phyloP scores from a whole-genome alignment of 2,888 invertebrate species.

The Enchytraeus crypticus region DNA sequence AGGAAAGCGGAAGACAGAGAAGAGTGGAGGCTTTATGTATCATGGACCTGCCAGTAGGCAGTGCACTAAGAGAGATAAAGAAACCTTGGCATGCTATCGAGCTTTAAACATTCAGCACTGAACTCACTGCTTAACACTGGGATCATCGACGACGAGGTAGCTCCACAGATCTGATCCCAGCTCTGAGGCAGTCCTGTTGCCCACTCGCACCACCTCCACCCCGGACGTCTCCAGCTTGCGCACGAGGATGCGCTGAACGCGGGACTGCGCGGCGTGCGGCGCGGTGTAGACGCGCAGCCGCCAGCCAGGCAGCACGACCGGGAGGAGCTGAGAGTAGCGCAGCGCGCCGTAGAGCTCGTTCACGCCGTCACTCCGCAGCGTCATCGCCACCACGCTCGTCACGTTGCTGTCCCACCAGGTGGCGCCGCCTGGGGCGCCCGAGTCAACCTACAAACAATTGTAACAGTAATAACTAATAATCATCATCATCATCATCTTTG shows the following conservation, averaged over 20 bases:
- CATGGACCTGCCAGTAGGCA: too few species aligned
- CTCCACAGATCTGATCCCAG: slow-evolving; percentile 24
- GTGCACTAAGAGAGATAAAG: too few species aligned
- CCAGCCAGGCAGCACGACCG: slow-evolving; percentile 24
- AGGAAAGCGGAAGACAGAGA: too few species aligned
- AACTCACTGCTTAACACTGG: slow-evolving; percentile 16
- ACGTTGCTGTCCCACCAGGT: slow-evolving; percentile 10
- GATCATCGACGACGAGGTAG: slow-evolving; percentile 24
- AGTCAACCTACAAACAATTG: too few species aligned
- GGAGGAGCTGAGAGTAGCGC: slow-evolving; percentile 24
- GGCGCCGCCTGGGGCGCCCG: too few species aligned
- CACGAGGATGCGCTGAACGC: slow-evolving; percentile 14
- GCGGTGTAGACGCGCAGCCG: slow-evolving; percentile 23
- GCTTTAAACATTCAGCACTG: too few species aligned
- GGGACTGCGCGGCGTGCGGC: background rate
- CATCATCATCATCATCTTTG: too few species aligned
- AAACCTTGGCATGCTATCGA: too few species aligned
- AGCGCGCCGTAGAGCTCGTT: slow-evolving; percentile 21
- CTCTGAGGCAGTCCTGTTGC: slow-evolving; percentile 2
- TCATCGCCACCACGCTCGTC: slow-evolving; percentile 22
- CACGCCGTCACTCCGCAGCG: slow-evolving; percentile 21
- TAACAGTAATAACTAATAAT: too few species aligned
- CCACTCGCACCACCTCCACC: slow-evolving; percentile 22
- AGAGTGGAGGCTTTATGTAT: too few species aligned
- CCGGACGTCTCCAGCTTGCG: slow-evolving; percentile 24